Base-by-base conservation (phyloP, 2,888 invertebrate genomes). In the Melieria omissa region DNA sequence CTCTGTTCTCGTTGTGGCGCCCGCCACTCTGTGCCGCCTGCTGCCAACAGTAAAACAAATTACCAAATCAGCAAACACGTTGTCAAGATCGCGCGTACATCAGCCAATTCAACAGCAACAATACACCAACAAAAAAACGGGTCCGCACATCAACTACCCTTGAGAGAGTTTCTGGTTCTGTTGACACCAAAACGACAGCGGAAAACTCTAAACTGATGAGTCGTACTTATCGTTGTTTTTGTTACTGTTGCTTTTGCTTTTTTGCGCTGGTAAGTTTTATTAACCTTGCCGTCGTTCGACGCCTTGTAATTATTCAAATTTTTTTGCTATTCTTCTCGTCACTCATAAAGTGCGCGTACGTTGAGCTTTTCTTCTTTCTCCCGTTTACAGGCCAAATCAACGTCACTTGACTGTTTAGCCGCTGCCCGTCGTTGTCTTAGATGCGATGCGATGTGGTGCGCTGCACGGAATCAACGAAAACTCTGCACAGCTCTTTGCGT, bases 31-130 rank as follows among this genome's bases (percentile, higher is more conserved):
- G 12, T 52, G 14, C 10, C 14, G 52, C 14, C 52, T n/a, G 14
- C 16, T 41, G 61, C 65, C 61, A 29, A 29, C 3, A 44, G 47
- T 55, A 45, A 42, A 65, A 61, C 41, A 62, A 42, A 55, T 62
- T 66, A 57, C 12, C 55, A 46, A 61, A 64, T 57, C 58, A 52
- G 4, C 10, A 68, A 67, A 72, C 71, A 72, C 71, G 71, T 67
- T 72, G 57, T 14, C 66, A 72, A 55, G 62, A 72, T 52, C 71
- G 29, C 29, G 29, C 2, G 29, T 29, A 29, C 29, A 29, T 29
- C 29, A 46, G 58, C 44, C 49, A 70, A 63, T 57, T 54, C 5
- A 16, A 44, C 63, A 29, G 49, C 14, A 44, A 14, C 12, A 52
- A 12, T n/a, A 9, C 12, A 52, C 7, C 52, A 52, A 52, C 29